Conservation (phyloP, 1,140 invertebrate genomes). For the Conus ventricosus region DNA sequence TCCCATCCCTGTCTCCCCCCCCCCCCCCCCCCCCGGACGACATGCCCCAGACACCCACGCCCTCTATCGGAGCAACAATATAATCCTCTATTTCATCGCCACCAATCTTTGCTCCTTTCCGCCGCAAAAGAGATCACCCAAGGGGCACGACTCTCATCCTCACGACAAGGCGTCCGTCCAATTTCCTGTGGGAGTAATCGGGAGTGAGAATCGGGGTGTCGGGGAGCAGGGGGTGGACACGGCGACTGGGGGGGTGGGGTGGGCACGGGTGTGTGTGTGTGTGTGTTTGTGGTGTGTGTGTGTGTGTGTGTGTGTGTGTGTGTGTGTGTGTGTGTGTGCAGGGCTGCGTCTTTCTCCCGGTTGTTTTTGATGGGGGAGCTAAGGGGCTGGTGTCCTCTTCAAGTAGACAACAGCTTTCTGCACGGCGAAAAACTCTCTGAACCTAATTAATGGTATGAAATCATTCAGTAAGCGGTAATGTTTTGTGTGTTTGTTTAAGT, state of each 20-base stretch:
- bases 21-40: too few relatives aligned
- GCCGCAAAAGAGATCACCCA: background rate
- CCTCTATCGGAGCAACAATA: too few relatives aligned
- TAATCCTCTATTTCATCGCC: too few relatives aligned
- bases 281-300: too few relatives aligned
- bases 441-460: background rate
- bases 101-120: background rate
- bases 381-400: background rate
- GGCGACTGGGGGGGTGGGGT: background rate
- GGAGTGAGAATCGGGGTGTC: background rate
- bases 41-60: too few relatives aligned
- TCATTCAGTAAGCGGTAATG: background rate
- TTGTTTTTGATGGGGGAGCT: background rate
- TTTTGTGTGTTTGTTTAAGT: background rate
- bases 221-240: background rate
- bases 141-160: background rate
- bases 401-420: background rate
- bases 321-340: too few relatives aligned
- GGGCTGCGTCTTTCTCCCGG: background rate
- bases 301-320: too few relatives aligned
- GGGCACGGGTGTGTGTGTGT: too few relatives aligned
- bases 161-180: background rate
- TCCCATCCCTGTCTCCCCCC: too few relatives aligned
- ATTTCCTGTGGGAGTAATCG: conserved; percentile 7
- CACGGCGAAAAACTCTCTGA: background rate